These are phyloP conservation scores for Lepidurus couesii DNA, from an alignment of 1,140 invertebrate species.

Conservation along the genomic window DNA sequence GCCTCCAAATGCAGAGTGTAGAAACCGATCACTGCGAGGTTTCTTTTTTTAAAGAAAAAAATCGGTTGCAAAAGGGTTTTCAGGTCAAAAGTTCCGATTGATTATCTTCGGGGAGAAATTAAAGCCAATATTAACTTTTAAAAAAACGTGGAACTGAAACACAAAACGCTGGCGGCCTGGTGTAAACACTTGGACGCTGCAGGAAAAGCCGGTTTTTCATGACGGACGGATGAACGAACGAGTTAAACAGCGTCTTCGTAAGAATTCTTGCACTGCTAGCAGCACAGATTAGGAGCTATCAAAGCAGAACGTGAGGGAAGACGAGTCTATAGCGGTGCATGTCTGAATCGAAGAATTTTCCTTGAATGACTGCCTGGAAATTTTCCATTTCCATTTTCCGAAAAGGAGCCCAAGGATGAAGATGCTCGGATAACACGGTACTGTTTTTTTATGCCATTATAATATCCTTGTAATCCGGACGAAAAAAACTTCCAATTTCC, in stretches of 20 bases:
- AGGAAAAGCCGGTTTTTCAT: too few relatives aligned
- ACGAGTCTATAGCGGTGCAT: neutral
- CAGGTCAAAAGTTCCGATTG: too few relatives aligned
- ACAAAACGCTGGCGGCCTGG: too few relatives aligned
- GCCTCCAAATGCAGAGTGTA: neutral
- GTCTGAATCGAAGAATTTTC: neutral
- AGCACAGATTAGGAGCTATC: neutral
- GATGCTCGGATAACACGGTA: neutral
- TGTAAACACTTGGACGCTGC: too few relatives aligned
- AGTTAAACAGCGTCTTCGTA: too few relatives aligned
- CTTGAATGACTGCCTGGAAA: neutral
- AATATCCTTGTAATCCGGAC: too few relatives aligned
- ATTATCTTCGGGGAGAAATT: neutral
- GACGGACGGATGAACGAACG: too few relatives aligned
- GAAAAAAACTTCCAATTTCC: too few relatives aligned
- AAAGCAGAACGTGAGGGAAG: neutral
- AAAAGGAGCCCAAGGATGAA: neutral
- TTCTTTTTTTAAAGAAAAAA: neutral
- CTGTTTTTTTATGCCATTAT: neutral
- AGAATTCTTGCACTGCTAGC: neutral
- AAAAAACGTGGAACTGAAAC: neutral
- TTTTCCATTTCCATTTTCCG: neutral
- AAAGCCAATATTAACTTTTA: conserved; percentile 14
- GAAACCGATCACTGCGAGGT: too few relatives aligned
- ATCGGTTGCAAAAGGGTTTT: neutral